Percentiles rank a stretch among this genome's conserved stretches.
These are phyloP conservation scores for Hydractinia symbiolongicarpus DNA, from an alignment of 30 jellyfish, hydroid and myxozoan genomes.

Conservation along the genomic window DNA sequence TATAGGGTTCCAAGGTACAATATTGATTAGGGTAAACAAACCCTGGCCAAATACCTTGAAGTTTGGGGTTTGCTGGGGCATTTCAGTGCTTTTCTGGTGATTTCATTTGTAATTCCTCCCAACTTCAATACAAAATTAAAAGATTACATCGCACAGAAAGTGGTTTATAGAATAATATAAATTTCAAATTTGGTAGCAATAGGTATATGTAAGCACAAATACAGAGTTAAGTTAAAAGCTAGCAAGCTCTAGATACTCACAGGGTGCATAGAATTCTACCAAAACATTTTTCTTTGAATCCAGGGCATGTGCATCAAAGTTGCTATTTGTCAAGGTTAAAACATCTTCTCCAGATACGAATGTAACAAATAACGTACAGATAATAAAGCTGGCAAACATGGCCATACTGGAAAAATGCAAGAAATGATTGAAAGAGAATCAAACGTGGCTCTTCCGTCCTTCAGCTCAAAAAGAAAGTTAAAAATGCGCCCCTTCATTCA, in stretches of 20 bases:
- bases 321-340: conserved; percentile 48
- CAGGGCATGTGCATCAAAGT: conserved; percentile 66
- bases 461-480: too few relatives aligned
- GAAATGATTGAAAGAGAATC: neutral
- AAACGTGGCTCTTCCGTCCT: too few relatives aligned
- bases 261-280: conserved; percentile 94
- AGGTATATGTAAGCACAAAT: neutral
- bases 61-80: too few relatives aligned
- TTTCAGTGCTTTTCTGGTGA: too few relatives aligned
- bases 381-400: neutral
- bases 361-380: neutral
- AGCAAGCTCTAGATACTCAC: conserved; percentile 42
- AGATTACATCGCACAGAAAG: too few relatives aligned
- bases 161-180: neutral
- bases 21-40: too few relatives aligned
- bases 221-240: neutral
- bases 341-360: conserved; percentile 7
- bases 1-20: too few relatives aligned
- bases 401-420: neutral
- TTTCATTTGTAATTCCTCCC: too few relatives aligned
- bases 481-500: too few relatives aligned
- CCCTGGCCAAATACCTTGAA: too few relatives aligned
- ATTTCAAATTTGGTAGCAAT: neutral
- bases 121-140: too few relatives aligned
- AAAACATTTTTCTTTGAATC: conserved; percentile 82